Conservation (phyloP, 2,888 invertebrate species). For the Lepidochitona cinerea region DNA sequence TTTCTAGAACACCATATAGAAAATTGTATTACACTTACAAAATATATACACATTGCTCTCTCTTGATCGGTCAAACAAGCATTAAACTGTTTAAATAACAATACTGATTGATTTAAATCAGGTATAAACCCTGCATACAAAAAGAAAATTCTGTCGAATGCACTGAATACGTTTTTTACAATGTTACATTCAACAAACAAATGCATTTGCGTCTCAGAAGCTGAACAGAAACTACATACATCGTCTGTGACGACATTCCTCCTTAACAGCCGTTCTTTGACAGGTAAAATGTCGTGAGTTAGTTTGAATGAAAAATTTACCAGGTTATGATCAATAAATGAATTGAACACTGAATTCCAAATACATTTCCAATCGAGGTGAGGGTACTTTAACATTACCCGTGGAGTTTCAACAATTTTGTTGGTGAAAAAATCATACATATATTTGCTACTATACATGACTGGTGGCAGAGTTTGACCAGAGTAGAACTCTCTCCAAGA, state of each 20-base stretch:
- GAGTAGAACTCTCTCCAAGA: not conserved
- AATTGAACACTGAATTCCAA: not conserved
- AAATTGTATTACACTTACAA: not conserved
- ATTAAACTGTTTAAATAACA: not conserved
- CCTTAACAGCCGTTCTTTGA: not conserved
- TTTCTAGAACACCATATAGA: not conserved
- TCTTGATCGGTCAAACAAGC: not conserved
- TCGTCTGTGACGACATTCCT: not conserved
- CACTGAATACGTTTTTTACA: not conserved
- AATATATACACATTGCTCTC: too few relatives aligned
- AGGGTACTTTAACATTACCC: not conserved
- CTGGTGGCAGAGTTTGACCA: not conserved
- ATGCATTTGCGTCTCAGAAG: not conserved
- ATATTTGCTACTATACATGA: not conserved
- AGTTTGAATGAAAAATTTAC: not conserved
- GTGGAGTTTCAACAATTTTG: not conserved
- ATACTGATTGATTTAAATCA: not conserved
- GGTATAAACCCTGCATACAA: not conserved
- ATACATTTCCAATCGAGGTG: not conserved
- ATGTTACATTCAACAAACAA: slow-evolving; percentile 1
- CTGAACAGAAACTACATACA: not conserved
- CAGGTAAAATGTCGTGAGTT: not conserved
- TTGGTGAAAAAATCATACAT: not conserved
- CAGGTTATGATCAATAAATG: not conserved
- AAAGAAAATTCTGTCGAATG: not conserved